phyloP scores from a whole-genome alignment of 2,888 invertebrate genomes.

The Lasioglossum figueresi region DNA sequence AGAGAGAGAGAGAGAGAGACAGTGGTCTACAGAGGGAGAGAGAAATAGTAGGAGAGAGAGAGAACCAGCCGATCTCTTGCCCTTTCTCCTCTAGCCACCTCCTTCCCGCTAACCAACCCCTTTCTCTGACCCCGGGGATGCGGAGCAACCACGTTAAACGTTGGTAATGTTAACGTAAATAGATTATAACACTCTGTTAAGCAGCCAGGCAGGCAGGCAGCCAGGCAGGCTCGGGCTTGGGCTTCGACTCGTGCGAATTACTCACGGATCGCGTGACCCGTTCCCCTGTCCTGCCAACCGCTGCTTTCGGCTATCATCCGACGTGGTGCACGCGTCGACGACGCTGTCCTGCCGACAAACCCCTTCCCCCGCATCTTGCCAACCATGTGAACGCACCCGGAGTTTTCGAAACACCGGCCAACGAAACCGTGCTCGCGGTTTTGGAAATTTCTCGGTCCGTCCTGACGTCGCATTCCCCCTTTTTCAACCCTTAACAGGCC shows the following conservation, averaged over 20 bases:
- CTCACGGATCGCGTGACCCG: conserved; percentile 84
- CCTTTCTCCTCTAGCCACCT: conserved; percentile 59
- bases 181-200: conserved; percentile 84
- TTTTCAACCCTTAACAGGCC: neutral
- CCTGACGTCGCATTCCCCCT: neutral
- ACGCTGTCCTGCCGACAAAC: conserved; percentile 65
- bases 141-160: conserved; percentile 83
- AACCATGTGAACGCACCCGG: conserved; percentile 62
- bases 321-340: conserved; percentile 77
- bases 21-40: conserved; percentile 6
- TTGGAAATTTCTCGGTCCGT: neutral
- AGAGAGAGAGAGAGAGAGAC: conserved; percentile 9
- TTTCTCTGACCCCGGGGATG: conserved; percentile 78
- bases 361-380: conserved; percentile 24
- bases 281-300: conserved; percentile 83
- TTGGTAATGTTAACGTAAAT: conserved; percentile 84
- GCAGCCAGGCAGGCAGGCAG: conserved; percentile 75
- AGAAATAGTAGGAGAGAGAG: conserved; percentile 6
- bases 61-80: conserved; percentile 33
- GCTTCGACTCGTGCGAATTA: conserved; percentile 82
- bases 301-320: conserved; percentile 82
- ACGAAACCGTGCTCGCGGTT: conserved; percentile 57
- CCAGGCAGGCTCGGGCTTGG: conserved; percentile 73
- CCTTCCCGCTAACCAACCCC: conserved; percentile 70
- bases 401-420: conserved; percentile 65